These are phyloP conservation scores for Dolichoris vasculosae DNA, from an alignment of 1,140 invertebrate genomes.

Conservation along the genomic window DNA sequence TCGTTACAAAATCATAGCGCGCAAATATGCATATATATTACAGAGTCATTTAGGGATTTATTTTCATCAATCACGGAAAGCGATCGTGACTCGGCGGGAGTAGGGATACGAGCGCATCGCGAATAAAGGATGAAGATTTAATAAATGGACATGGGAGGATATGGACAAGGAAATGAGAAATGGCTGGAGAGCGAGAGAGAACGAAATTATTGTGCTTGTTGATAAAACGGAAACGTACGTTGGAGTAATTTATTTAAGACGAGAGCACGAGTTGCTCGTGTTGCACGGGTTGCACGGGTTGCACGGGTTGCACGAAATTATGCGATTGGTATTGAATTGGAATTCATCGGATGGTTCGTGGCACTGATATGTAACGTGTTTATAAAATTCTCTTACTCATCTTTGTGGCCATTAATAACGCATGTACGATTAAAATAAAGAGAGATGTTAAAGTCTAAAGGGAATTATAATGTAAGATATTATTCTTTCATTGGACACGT, in stretches of 20 bases:
- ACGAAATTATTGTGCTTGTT: not conserved
- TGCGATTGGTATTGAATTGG: conserved; percentile 33
- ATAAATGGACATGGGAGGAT: conserved; percentile 23
- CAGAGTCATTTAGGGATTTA: conserved; percentile 18
- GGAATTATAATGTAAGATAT: not conserved
- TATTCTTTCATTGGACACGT: too few species aligned
- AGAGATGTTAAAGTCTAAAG: not conserved
- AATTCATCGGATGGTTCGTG: conserved; percentile 4
- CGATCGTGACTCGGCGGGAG: not conserved
- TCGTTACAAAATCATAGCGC: not conserved
- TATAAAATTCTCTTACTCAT: conserved; percentile 14
- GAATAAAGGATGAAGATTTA: conserved; percentile 46
- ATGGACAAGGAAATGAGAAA: not conserved
- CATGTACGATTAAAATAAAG: not conserved
- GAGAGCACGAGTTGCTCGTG: not conserved
- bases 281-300: not conserved
- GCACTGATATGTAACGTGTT: conserved; percentile 21
- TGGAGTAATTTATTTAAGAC: conserved; percentile 34
- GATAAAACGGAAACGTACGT: conserved; percentile 43
- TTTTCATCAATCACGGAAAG: conserved; percentile 8
- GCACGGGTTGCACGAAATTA: not conserved
- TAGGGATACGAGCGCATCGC: not conserved
- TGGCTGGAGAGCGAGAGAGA: too few species aligned
- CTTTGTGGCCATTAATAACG: not conserved
- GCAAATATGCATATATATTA: not conserved